Evolutionary conservation across 2,797 vertebrate species (phyloP), one percentile per base, ranked within the genome.

Genomic region (Cyprinodon diabolis): DNA sequence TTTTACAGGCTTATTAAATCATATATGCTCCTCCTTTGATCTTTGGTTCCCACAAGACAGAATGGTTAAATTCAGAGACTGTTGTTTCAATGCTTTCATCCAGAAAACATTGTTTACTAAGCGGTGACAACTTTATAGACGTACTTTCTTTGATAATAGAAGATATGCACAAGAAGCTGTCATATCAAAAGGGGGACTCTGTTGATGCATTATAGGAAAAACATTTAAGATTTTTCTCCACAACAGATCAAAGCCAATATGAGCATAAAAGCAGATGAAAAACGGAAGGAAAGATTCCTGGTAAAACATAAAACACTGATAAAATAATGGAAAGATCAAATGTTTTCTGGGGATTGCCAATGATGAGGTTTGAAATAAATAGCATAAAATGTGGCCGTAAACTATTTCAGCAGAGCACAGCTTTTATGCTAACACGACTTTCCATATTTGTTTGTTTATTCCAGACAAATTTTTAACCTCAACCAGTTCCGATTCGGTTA

Each of bases 11-110:
- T 62, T 75, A 76, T 71, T 19, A 19, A 55, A 40, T 60, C 51
- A 74, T 54, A 7, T 63, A 65, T 40, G 69, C 54, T 11, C 74
- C 47, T 54, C 2, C 51, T 92, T 89, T 90, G 49, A 90, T 91
- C 71, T 84, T 55, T 51, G 47, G 73, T 88, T 92, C 86, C 79
- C 87, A 87, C 76, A 57, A 81, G 75, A 81, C 69, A 73, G 90
- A 85, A 88, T 66, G 43, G n/a, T 65, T 30, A 74, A 14, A 57
- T 84, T 75, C 56, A 79, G 75, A 74, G 67, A 55, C 56, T 72
- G 7, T 3, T n/a, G 69, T 77, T 82, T 89, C 73, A 76, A n/a
- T 55, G 71, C 69, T 79, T 82, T 83, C 66, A 71, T 57, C 11
- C 69, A 78, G 67, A 78, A 69, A 80, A 72, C 69, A 71, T 72